Conservation (phyloP, 2,797 vertebrate genomes). For the Liasis olivaceus region DNA sequence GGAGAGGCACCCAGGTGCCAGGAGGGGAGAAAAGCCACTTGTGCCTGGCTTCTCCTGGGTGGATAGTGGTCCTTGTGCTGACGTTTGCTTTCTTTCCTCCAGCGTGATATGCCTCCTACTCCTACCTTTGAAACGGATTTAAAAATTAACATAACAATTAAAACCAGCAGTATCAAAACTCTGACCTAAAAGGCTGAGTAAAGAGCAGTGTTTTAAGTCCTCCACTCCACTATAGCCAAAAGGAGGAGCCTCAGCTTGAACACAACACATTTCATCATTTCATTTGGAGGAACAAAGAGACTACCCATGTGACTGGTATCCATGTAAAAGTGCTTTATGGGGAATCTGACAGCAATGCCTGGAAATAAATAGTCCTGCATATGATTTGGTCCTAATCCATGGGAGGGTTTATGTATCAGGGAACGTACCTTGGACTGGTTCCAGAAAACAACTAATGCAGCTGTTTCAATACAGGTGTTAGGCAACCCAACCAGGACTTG, state of each 20-base stretch:
- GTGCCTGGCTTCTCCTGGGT: background rate
- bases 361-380: background rate
- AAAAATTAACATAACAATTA: background rate
- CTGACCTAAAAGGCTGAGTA: background rate
- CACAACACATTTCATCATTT: background rate
- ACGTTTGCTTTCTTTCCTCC: background rate
- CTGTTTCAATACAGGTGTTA: background rate
- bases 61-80: background rate
- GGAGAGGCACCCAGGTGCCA: background rate
- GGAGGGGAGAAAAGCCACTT: background rate
- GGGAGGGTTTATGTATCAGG: background rate
- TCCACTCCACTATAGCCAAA: background rate
- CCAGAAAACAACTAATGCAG: background rate
- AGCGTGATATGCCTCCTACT: background rate
- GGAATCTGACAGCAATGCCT: background rate
- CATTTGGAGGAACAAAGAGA: too few species aligned
- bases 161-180: background rate
- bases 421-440: background rate
- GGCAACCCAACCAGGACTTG: background rate
- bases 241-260: background rate
- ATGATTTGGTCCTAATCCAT: background rate
- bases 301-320: background rate
- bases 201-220: background rate
- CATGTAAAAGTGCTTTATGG: background rate
- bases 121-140: background rate